A percentile compares a stretch with the other conserved stretches of the same genome.
Evolutionary conservation across 2,113 vertebrate genomes (phyloP).

Genomic region (Puma concolor): DNA sequence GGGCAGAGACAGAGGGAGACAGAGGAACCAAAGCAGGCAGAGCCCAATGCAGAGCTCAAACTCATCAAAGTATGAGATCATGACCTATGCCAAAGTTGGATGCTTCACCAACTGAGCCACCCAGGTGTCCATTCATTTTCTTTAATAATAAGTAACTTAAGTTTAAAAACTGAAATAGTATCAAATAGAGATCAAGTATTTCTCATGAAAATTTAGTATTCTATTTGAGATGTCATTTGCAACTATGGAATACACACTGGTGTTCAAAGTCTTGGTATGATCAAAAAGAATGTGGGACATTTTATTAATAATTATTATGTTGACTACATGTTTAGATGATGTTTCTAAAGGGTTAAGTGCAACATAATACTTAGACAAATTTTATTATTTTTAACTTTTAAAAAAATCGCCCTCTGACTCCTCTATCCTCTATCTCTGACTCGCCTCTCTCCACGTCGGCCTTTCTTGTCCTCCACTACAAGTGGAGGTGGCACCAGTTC

Average conservation of each 20-base stretch:
- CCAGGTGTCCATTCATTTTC: too few species aligned
- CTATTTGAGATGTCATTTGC: neutral
- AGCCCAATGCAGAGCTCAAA: too few species aligned
- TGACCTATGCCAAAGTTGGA: too few species aligned
- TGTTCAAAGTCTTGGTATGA: neutral
- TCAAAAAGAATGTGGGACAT: neutral
- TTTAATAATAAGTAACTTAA: neutral
- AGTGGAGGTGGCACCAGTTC: neutral
- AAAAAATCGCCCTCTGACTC: neutral
- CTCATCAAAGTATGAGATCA: too few species aligned
- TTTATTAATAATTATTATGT: neutral
- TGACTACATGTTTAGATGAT: neutral
- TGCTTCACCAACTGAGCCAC: too few species aligned
- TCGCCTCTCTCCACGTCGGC: neutral
- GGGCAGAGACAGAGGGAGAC: too few species aligned
- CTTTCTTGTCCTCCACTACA: neutral
- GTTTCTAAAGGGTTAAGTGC: neutral
- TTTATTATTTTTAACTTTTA: neutral
- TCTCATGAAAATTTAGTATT: neutral
- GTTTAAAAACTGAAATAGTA: neutral
- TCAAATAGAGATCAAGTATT: neutral
- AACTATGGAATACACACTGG: neutral
- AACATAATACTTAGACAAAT: neutral
- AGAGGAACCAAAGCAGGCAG: too few species aligned
- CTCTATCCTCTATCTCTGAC: neutral